Percentiles rank a stretch among this genome's conserved stretches.
Conservation (phyloP, 30 jellyfish, hydroid and myxozoan genomes). For the Aurelia sp. region DNA sequence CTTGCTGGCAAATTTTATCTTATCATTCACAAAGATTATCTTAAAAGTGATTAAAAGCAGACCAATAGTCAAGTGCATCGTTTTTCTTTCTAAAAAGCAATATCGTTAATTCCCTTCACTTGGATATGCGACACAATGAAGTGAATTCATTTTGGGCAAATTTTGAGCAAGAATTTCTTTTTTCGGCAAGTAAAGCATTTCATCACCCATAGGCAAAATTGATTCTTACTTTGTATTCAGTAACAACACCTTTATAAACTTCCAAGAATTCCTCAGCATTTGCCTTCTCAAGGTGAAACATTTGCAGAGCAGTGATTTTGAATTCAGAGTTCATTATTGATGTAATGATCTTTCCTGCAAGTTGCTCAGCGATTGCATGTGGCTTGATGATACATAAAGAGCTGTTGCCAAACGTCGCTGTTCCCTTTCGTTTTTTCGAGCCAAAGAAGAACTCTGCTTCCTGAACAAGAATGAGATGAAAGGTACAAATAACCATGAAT, state of each 20-base stretch:
- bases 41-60: no score
- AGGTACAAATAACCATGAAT: no score
- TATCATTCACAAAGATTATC: no score
- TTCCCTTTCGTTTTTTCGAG: constrained; percentile 46
- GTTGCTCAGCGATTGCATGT: constrained; percentile 86
- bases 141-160: no score
- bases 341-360: constrained; percentile 85
- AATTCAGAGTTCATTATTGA: constrained; percentile 86
- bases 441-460: constrained; percentile 89
- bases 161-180: no score
- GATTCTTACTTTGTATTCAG: constrained; percentile 86
- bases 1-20: no score
- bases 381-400: constrained; percentile 94
- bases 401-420: constrained; percentile 66
- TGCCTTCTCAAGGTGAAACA: constrained; percentile 94
- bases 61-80: no score
- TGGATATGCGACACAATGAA: no score
- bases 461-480: constrained; percentile 27
- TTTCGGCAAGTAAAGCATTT: no score
- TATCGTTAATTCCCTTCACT: no score
- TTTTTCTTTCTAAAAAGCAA: no score
- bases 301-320: constrained; percentile 85
- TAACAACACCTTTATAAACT: constrained; percentile 97
- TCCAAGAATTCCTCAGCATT: constrained; percentile 97
- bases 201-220: no score